Conservation (phyloP, 30 jellyfish, hydroid and myxozoan genomes). For the Hydractinia echinata region DNA sequence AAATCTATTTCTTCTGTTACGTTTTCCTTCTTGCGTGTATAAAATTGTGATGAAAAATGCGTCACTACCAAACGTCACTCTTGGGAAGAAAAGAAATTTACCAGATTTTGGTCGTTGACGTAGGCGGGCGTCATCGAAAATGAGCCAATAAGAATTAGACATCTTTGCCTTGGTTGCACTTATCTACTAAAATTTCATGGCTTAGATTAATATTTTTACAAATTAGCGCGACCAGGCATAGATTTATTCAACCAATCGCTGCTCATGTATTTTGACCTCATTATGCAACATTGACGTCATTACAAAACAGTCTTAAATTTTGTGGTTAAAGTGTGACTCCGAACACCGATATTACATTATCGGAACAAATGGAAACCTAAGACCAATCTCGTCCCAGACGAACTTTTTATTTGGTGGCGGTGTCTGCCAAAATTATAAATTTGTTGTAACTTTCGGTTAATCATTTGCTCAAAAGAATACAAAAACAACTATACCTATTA, state of each 20-base stretch:
- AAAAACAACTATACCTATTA: no score
- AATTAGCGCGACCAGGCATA: not conserved
- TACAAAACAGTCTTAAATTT: not conserved
- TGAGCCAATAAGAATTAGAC: not conserved
- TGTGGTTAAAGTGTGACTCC: not conserved
- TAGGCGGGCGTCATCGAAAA: slow-evolving; percentile 18
- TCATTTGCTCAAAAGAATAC: no score
- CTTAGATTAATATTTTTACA: not conserved
- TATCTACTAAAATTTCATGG: not conserved
- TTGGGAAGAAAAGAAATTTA: slow-evolving; percentile 15
- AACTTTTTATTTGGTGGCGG: no score
- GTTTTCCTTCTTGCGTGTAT: slow-evolving; percentile 22
- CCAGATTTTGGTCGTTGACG: slow-evolving; percentile 9
- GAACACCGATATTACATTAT: no score
- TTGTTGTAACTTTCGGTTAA: no score
- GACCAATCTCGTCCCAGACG: no score
- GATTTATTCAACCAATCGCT: not conserved
- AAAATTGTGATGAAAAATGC: slow-evolving; percentile 13
- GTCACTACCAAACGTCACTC: slow-evolving; percentile 25
- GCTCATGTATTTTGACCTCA: slow-evolving; percentile 11
- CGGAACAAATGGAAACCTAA: no score
- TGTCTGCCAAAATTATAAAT: no score
- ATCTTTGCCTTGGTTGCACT: not conserved
- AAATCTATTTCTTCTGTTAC: slow-evolving; percentile 4
- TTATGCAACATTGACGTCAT: slow-evolving; percentile 19